phyloP scores from a whole-genome alignment of 2,797 vertebrate species.

The Sebastiscus albofasciatus region DNA sequence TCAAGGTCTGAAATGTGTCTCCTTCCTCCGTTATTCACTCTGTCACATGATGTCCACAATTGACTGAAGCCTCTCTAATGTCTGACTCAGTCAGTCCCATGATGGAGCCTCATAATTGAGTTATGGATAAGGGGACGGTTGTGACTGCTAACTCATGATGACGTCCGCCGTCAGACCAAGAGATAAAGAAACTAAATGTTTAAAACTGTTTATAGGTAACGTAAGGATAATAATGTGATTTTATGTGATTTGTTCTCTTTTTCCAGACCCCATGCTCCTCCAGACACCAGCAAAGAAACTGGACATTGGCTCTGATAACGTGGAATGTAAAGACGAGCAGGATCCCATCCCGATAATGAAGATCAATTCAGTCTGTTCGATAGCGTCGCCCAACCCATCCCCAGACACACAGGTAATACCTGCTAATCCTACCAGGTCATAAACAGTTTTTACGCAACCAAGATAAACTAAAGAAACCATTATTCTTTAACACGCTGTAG shows the following conservation, averaged over 20 bases:
- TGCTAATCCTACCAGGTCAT: background rate
- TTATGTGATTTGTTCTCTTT: constrained; percentile 23
- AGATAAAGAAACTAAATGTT: background rate
- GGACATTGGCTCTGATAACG: constrained; percentile 31
- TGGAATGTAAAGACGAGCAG: constrained; percentile 80
- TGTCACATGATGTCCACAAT: constrained; percentile 50
- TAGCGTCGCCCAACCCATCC: constrained; percentile 60
- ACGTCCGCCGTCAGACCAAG: background rate
- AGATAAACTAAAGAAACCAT: background rate
- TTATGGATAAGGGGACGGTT: constrained; percentile 23
- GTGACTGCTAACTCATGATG: constrained; percentile 4
- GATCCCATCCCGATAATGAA: constrained; percentile 82
- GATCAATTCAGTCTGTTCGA: constrained; percentile 82
- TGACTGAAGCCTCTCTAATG: constrained; percentile 32
- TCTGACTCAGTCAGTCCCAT: constrained; percentile 63
- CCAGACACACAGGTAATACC: constrained; percentile 69
- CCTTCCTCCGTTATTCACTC: constrained; percentile 16
- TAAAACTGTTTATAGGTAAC: background rate
- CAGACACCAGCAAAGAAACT: constrained; percentile 52
- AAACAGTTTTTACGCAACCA: background rate
- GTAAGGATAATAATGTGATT: background rate
- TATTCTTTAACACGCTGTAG: background rate
- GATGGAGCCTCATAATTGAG: constrained; percentile 62
- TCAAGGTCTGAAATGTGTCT: constrained; percentile 75
- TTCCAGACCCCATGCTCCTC: constrained; percentile 36